A percentile compares a stretch with the other conserved stretches of the same genome.
Evolutionary conservation across 2,888 invertebrate species (phyloP).

Genomic region (Monochamus alternatus): DNA sequence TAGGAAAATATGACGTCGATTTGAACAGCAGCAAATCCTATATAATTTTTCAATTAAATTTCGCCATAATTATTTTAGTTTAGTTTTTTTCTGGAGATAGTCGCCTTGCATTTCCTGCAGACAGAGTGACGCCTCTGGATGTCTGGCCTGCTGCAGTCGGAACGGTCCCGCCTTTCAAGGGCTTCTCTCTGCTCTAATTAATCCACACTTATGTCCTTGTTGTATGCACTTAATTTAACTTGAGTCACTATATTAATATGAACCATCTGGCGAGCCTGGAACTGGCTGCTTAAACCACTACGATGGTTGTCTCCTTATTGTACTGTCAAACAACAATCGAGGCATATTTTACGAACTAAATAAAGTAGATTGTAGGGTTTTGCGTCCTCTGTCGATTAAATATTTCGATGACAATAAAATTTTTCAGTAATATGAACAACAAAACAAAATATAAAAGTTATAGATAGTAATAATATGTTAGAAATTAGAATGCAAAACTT

Average conservation of each 20-base stretch:
- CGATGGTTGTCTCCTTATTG: not conserved
- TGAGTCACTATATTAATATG: slow-evolving; percentile 35
- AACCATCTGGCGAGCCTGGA: slow-evolving; percentile 26
- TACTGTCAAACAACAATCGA: not conserved
- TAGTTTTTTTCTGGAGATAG: not conserved
- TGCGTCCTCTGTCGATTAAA: no score
- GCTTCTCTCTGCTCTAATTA: slow-evolving; percentile 33
- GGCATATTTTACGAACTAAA: not conserved
- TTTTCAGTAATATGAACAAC: no score
- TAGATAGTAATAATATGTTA: no score
- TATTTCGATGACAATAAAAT: no score
- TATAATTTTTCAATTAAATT: no score
- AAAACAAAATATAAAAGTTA: no score
- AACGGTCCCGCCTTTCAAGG: slow-evolving; percentile 15
- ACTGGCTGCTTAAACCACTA: slow-evolving; percentile 6
- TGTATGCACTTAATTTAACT: slow-evolving; percentile 40
- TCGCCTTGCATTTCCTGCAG: not conserved
- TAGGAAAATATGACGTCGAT: no score
- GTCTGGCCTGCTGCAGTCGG: slow-evolving; percentile 11
- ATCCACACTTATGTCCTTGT: slow-evolving; percentile 32
- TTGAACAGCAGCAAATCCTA: no score
- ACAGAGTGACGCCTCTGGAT: slow-evolving; percentile 3
- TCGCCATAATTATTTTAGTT: no score
- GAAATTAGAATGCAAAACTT: no score
- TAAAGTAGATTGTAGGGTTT: not conserved